Conservation (phyloP, 2,888 invertebrate species). For the Drosophila suboccidentalis region DNA sequence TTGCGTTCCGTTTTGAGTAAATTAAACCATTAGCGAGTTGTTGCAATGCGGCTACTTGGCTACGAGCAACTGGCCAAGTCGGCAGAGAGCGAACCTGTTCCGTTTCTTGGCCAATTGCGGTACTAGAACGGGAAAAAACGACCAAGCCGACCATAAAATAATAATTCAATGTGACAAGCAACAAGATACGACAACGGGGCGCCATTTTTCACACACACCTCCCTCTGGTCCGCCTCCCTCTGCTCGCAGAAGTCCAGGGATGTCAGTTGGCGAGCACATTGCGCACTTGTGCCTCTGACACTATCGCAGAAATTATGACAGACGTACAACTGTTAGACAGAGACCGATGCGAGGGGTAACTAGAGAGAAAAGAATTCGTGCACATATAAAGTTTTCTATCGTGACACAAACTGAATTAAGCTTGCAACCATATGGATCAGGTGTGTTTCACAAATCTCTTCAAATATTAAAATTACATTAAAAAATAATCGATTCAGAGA, state of each 20-base stretch:
- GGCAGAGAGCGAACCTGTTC: slow-evolving; percentile 64
- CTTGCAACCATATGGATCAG: background rate
- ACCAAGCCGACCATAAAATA: slow-evolving; percentile 69
- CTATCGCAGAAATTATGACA: slow-evolving; percentile 75
- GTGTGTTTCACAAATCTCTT: background rate
- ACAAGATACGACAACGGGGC: slow-evolving; percentile 74
- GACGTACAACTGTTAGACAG: slow-evolving; percentile 61
- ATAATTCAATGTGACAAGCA: slow-evolving; percentile 78
- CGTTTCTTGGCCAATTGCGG: slow-evolving; percentile 51
- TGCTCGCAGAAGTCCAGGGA: slow-evolving; percentile 8
- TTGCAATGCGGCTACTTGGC: slow-evolving; percentile 47
- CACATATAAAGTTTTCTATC: background rate
- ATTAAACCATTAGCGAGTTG: slow-evolving; percentile 70
- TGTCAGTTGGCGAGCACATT: slow-evolving; percentile 53
- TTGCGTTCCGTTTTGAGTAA: slow-evolving; percentile 19
- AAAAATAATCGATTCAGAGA: no score
- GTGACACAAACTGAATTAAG: background rate
- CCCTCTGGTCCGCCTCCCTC: slow-evolving; percentile 6
- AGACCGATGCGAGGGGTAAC: background rate
- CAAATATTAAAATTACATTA: background rate
- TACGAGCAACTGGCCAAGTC: slow-evolving; percentile 5
- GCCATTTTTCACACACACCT: slow-evolving; percentile 73
- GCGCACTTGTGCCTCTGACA: slow-evolving; percentile 70
- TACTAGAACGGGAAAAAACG: slow-evolving; percentile 51
- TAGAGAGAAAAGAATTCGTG: background rate